A percentile compares a stretch with the other conserved stretches of the same genome.
Evolutionary conservation across 1,140 invertebrate species (phyloP).

Genomic region (Goniozus legneri): DNA sequence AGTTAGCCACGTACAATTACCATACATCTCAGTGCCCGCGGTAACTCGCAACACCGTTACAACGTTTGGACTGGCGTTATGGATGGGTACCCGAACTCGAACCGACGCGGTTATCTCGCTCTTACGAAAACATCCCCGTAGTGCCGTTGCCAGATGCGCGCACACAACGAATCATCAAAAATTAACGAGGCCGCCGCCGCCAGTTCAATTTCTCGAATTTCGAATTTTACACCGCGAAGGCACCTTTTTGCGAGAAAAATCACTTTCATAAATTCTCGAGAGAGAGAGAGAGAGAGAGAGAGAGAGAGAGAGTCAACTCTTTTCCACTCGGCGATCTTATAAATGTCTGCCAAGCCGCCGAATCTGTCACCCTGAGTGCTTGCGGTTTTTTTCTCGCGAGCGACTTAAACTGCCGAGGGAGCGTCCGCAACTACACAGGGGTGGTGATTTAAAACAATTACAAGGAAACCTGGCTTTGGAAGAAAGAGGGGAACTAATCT

Average conservation of each 20-base stretch:
- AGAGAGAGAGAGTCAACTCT: constrained; percentile 10
- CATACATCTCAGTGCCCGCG: constrained; percentile 40
- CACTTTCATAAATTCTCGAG: neutral
- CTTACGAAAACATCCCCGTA: neutral
- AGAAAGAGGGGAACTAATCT: constrained; percentile 46
- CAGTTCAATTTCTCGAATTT: no score
- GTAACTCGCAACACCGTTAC: constrained; percentile 32
- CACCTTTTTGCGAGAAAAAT: neutral
- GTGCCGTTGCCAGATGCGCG: constrained; percentile 12
- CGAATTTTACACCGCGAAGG: no score
- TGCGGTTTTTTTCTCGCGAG: constrained; percentile 46
- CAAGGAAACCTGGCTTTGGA: constrained; percentile 32
- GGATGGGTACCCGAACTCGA: constrained; percentile 32
- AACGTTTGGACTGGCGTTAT: constrained; percentile 36
- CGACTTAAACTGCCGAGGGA: constrained; percentile 31
- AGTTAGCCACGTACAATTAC: constrained; percentile 48
- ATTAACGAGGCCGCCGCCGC: no score
- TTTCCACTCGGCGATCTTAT: constrained; percentile 33
- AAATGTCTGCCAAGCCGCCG: constrained; percentile 37
- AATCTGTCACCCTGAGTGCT: constrained; percentile 47
- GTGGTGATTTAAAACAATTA: constrained; percentile 55
- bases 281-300: constrained; percentile 22
- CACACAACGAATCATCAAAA: no score
- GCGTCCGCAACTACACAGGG: constrained; percentile 20
- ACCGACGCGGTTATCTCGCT: constrained; percentile 10